Evolutionary conservation across 2,888 invertebrate species (phyloP).

Genomic region (Noctua janthina): DNA sequence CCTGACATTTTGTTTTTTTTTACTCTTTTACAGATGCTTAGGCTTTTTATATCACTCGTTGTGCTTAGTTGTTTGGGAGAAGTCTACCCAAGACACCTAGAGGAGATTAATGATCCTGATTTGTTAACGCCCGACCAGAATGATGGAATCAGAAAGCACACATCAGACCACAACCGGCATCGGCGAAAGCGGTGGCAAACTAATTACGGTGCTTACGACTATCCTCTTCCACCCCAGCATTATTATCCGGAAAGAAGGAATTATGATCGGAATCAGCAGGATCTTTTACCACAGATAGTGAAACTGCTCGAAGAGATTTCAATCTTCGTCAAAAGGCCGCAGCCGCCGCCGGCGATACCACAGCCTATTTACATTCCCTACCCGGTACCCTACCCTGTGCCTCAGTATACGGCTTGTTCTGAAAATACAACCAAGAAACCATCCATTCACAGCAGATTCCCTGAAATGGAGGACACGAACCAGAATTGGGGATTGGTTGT

Average conservation of each 20-base stretch:
- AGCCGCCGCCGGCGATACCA: slow-evolving; percentile 72
- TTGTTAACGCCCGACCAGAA: slow-evolving; percentile 42
- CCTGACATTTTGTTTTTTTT: slow-evolving; percentile 48
- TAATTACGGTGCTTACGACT: slow-evolving; percentile 77
- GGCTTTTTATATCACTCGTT: slow-evolving; percentile 70
- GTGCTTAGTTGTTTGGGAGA: slow-evolving; percentile 72
- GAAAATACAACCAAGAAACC: slow-evolving; percentile 59
- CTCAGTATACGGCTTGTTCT: slow-evolving; percentile 69
- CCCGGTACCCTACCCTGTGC: slow-evolving; percentile 76
- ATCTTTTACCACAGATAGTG: slow-evolving; percentile 76
- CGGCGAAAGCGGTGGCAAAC: slow-evolving; percentile 78
- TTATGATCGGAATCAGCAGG: slow-evolving; percentile 74
- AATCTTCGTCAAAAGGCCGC: slow-evolving; percentile 72
- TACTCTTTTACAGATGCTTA: slow-evolving; percentile 80
- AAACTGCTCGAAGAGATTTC: slow-evolving; percentile 81
- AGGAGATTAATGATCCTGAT: slow-evolving; percentile 70
- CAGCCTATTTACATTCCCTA: slow-evolving; percentile 84
- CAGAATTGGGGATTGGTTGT: slow-evolving; percentile 80
- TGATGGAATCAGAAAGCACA: slow-evolving; percentile 68
- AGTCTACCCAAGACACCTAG: slow-evolving; percentile 74
- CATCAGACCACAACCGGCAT: slow-evolving; percentile 70
- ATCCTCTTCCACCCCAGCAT: slow-evolving; percentile 69
- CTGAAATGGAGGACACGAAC: slow-evolving; percentile 77
- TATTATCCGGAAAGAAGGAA: slow-evolving; percentile 78
- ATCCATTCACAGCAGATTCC: slow-evolving; percentile 71